A percentile compares a stretch with the other conserved stretches of the same genome.
phyloP scores from a whole-genome alignment of 2,113 vertebrate genomes.

The Scytalopus superciliaris region DNA sequence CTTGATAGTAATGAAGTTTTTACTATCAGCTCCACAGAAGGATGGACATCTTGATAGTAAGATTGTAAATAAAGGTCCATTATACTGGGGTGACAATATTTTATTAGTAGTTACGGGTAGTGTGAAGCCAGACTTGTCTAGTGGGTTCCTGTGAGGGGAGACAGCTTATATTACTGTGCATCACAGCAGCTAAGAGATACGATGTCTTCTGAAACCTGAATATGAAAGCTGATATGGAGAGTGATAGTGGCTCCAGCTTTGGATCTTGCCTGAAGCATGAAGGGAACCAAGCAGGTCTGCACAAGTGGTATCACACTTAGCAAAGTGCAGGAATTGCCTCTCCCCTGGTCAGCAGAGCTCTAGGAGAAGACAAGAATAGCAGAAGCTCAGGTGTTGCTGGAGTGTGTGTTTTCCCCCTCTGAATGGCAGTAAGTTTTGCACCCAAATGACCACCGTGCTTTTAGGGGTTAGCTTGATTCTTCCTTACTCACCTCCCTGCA shows the following conservation, averaged over 20 bases:
- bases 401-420: neutral
- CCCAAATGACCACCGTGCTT: neutral
- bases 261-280: neutral
- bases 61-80: neutral
- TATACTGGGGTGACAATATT: neutral
- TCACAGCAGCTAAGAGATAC: neutral
- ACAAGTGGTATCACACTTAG: neutral
- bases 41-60: neutral
- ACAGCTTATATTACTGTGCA: accelerated
- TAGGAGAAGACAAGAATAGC: neutral
- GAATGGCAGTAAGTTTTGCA: neutral
- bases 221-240: neutral
- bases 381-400: neutral
- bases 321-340: accelerated
- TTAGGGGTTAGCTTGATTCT: neutral
- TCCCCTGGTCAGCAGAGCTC: neutral
- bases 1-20: neutral
- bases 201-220: neutral
- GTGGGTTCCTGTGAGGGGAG: neutral
- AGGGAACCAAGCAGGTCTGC: neutral
- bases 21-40: neutral
- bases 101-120: neutral
- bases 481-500: neutral
- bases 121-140: neutral
- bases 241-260: neutral